Conservation (phyloP, 2,113 vertebrate genomes). For the Colossoma macropomum region DNA sequence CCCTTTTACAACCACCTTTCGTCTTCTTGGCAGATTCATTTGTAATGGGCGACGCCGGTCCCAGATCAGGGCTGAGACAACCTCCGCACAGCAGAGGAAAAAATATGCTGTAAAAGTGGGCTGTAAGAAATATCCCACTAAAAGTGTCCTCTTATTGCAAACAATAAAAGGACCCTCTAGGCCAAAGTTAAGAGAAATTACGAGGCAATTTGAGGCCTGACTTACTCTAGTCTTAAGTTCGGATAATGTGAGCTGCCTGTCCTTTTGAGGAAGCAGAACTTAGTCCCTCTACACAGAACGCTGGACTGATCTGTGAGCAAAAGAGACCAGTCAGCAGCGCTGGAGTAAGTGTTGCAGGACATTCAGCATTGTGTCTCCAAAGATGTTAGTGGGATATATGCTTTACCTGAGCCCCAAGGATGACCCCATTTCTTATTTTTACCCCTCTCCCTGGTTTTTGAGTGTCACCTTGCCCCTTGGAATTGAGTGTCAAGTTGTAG, state of each 20-base stretch:
- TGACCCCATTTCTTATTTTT: too few relatives aligned
- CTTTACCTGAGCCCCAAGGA: too few relatives aligned
- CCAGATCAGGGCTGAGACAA: slow-evolving; percentile 34
- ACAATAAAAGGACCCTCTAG: neutral
- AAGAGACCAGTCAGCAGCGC: too few relatives aligned
- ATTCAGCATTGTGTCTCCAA: too few relatives aligned
- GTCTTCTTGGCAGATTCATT: slow-evolving; percentile 39
- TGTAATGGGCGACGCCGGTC: slow-evolving; percentile 30
- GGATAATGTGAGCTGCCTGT: neutral
- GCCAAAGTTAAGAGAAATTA: neutral
- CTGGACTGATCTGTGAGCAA: too few relatives aligned
- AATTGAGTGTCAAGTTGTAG: too few relatives aligned
- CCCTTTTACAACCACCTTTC: slow-evolving; percentile 27
- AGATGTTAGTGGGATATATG: too few relatives aligned
- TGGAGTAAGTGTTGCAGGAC: neutral
- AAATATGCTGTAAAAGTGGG: slow-evolving; percentile 27
- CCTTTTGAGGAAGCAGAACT: neutral
- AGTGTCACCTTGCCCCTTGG: too few relatives aligned
- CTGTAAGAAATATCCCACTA: slow-evolving; percentile 1
- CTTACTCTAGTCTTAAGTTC: neutral
- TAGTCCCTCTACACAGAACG: neutral
- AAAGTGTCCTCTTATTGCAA: neutral
- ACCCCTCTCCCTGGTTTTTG: too few relatives aligned
- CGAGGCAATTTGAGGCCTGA: neutral
- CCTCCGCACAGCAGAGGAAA: neutral